A percentile compares a stretch with the other conserved stretches of the same genome.
These are phyloP conservation scores for Syrmaticus mikado DNA, from an alignment of 2,113 vertebrate species.

Conservation along the genomic window DNA sequence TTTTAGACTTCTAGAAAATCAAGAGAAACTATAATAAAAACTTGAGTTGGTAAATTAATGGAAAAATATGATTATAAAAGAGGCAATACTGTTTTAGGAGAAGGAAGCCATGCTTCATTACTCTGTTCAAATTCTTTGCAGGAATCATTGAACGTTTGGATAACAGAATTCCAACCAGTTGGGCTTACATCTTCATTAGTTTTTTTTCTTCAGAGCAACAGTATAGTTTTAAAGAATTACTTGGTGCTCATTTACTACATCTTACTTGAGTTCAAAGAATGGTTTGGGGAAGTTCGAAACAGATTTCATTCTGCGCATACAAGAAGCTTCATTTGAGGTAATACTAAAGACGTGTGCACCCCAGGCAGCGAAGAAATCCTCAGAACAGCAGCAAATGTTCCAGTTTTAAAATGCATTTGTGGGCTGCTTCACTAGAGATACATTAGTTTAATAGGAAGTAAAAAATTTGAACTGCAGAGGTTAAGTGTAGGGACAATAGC, in stretches of 20 bases:
- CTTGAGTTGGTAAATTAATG: not conserved
- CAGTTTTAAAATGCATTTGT: not conserved
- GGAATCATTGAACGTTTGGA: not conserved
- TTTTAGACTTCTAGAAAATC: not conserved
- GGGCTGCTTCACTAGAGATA: not conserved
- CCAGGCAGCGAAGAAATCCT: not conserved
- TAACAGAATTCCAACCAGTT: not conserved
- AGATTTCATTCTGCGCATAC: not conserved
- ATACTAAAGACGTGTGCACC: not conserved
- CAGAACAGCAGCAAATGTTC: not conserved
- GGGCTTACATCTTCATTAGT: not conserved
- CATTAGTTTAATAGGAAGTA: not conserved
- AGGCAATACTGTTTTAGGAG: not conserved
- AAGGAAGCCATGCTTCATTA: not conserved
- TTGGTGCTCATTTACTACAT: not conserved
- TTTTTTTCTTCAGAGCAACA: not conserved
- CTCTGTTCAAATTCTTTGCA: conserved; percentile 3
- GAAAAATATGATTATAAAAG: not conserved
- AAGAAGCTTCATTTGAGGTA: not conserved
- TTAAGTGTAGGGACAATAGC: not conserved
- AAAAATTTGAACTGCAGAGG: not conserved
- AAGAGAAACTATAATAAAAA: not conserved
- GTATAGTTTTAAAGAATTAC: not conserved
- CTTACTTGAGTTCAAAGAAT: not conserved
- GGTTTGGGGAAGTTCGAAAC: not conserved